phyloP scores from a whole-genome alignment of 2,797 vertebrate species.

The Pseudomugil gertrudae region DNA sequence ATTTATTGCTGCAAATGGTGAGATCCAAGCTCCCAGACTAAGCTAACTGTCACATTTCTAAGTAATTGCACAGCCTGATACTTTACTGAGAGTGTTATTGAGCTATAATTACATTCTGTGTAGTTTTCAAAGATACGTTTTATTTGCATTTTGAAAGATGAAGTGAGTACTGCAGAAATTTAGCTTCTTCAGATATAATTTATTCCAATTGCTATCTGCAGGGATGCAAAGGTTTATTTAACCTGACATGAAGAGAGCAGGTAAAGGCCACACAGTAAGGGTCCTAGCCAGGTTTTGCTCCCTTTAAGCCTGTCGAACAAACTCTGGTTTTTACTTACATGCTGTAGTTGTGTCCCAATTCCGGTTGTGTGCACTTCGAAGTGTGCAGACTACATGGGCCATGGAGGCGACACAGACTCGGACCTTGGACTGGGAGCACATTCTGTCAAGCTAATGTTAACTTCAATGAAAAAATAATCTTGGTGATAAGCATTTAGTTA shows the following conservation, averaged over 20 bases:
- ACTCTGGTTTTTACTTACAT: neutral
- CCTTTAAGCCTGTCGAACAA: neutral
- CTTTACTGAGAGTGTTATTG: neutral
- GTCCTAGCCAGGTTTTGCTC: no score
- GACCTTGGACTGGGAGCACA: no score
- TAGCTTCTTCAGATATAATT: neutral
- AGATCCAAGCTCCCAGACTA: constrained; percentile 1
- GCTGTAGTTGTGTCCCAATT: no score
- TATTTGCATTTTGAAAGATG: neutral
- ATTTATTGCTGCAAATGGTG: neutral
- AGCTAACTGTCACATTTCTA: constrained; percentile 1
- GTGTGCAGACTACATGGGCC: no score
- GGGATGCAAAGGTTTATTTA: no score
- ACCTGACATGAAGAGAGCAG: neutral
- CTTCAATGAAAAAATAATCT: no score
- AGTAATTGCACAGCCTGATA: neutral
- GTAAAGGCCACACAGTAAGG: neutral
- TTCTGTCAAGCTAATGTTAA: no score
- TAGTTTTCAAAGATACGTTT: neutral
- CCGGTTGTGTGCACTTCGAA: no score
- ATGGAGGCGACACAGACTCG: no score
- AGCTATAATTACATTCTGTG: neutral
- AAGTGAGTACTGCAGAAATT: neutral
- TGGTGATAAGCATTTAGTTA: no score
- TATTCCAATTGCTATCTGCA: neutral